Evolutionary conservation across 2,888 invertebrate genomes (phyloP).

Genomic region (Hydroisotoma schaefferi): DNA sequence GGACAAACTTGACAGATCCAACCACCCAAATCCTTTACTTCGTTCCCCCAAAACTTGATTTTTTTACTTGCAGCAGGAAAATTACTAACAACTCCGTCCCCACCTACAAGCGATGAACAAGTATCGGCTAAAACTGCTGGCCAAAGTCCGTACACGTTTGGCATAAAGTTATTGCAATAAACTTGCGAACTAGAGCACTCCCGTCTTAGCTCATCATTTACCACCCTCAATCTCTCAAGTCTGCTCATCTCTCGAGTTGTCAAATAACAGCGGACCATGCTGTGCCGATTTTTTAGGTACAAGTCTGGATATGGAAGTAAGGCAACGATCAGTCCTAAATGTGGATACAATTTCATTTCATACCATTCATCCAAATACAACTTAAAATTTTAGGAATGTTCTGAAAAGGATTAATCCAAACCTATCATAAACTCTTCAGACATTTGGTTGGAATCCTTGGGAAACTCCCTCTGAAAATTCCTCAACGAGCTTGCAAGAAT

Average conservation of each 20-base stretch:
- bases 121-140: constrained; percentile 31
- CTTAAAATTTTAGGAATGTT: background rate
- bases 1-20: constrained; percentile 37
- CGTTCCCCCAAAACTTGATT: constrained; percentile 34
- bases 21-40: constrained; percentile 39
- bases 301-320: constrained; percentile 34
- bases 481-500: constrained; percentile 26
- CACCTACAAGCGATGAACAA: constrained; percentile 28
- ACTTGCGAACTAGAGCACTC: constrained; percentile 28
- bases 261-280: constrained; percentile 25
- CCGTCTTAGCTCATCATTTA: constrained; percentile 23
- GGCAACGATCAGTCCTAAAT: constrained; percentile 36
- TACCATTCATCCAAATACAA: too few relatives aligned
- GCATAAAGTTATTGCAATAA: constrained; percentile 30
- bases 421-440: constrained; percentile 3
- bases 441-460: background rate
- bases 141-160: constrained; percentile 35
- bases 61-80: constrained; percentile 31
- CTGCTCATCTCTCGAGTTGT: constrained; percentile 15
- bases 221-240: constrained; percentile 16
- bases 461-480: constrained; percentile 25
- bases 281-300: constrained; percentile 34
- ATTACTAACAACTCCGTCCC: constrained; percentile 39
- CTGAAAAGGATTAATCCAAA: background rate
- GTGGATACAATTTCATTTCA: background rate